These are phyloP conservation scores for Cremastinae sp. DNA, from an alignment of 2,888 invertebrate species.

Conservation along the genomic window DNA sequence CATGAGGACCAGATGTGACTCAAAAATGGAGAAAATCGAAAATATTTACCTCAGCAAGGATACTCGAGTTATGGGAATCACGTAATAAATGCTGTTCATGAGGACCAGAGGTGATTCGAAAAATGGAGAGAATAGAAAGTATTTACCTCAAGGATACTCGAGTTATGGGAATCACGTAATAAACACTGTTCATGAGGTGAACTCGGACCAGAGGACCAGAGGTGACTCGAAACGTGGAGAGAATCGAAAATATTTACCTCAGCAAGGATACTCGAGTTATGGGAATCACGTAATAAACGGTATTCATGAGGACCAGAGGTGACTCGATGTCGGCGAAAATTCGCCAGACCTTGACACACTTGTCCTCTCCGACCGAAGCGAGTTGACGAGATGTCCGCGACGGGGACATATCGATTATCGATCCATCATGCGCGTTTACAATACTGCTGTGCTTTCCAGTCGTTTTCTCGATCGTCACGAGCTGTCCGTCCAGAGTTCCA, in stretches of 20 bases:
- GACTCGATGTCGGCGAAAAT: conserved; percentile 64
- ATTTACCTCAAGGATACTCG: background rate
- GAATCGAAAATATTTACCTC: too few species aligned
- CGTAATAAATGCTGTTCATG: conserved; percentile 63
- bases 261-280: conserved; percentile 63
- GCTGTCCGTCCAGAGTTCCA: conserved; percentile 66
- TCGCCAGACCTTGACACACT: conserved; percentile 70
- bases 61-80: conserved; percentile 62
- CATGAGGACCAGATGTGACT: too few species aligned
- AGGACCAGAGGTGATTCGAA: conserved; percentile 62
- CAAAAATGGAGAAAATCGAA: too few species aligned
- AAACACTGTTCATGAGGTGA: too few species aligned
- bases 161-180: background rate
- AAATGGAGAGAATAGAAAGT: background rate
- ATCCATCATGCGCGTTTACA: conserved; percentile 65
- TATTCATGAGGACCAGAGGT: conserved; percentile 63
- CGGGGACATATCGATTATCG: conserved; percentile 61
- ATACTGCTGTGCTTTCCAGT: conserved; percentile 63
- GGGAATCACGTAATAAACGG: conserved; percentile 63
- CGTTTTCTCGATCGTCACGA: conserved; percentile 62
- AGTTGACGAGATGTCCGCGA: conserved; percentile 58
- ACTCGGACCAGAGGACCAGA: too few species aligned
- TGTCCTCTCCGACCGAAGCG: conserved; percentile 66
- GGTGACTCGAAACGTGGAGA: too few species aligned
- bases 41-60: conserved; percentile 66